phyloP scores from a whole-genome alignment of 2,888 invertebrate species.

The Coenonympha arcania region DNA sequence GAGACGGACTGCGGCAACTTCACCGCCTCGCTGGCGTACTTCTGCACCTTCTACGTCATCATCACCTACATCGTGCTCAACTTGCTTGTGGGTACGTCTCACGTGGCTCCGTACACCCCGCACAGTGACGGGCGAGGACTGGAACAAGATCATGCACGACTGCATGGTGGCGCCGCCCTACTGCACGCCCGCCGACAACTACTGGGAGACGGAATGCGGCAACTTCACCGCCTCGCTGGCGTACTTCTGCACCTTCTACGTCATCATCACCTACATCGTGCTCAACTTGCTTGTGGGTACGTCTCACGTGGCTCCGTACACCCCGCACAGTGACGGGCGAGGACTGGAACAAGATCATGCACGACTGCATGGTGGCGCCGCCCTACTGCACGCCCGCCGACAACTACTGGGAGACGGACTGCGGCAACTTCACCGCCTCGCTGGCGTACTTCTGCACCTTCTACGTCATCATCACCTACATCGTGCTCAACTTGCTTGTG shows the following conservation, averaged over 20 bases:
- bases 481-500: conserved; percentile 97
- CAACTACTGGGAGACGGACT: conserved; percentile 99
- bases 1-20: conserved; percentile 99
- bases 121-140: conserved; percentile 46
- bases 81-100: conserved; percentile 91
- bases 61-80: conserved; percentile 99
- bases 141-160: not conserved
- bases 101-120: too few relatives aligned
- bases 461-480: conserved; percentile 99
- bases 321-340: not conserved
- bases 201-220: conserved; percentile 99
- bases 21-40: conserved; percentile 97
- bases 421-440: conserved; percentile 99
- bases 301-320: too few relatives aligned
- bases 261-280: conserved; percentile 99
- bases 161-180: conserved; percentile 79
- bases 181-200: conserved; percentile 93
- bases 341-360: conserved; percentile 45
- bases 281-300: conserved; percentile 97
- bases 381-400: conserved; percentile 94
- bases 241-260: conserved; percentile 99
- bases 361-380: conserved; percentile 53
- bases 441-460: conserved; percentile 99
- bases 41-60: conserved; percentile 99
- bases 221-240: conserved; percentile 98